Percentiles rank a stretch among this genome's conserved stretches.
Conservation (phyloP, 1,140 invertebrate species). For the Tetramorium simillimum region DNA sequence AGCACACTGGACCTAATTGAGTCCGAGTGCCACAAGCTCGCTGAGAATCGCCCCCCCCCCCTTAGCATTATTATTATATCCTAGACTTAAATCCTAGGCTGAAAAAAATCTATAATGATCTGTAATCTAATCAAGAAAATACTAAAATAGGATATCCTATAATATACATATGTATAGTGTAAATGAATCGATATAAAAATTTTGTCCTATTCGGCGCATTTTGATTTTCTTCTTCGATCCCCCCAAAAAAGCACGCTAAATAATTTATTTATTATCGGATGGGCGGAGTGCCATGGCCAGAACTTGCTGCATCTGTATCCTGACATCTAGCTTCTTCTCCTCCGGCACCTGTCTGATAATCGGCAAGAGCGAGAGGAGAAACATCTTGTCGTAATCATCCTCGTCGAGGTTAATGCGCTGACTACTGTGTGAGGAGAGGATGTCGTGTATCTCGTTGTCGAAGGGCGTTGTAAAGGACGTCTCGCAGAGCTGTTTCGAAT, state of each 20-base stretch:
- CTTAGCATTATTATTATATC: no score
- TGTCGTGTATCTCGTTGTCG: slow-evolving; percentile 79
- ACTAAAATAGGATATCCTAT: no score
- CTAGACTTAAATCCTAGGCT: no score
- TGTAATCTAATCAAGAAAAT: no score
- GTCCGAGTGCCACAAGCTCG: no score
- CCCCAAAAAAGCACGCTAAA: background rate
- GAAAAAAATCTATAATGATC: no score
- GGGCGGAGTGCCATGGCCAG: slow-evolving; percentile 77
- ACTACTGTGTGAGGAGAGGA: slow-evolving; percentile 77
- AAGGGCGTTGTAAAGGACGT: slow-evolving; percentile 76
- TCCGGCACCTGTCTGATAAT: slow-evolving; percentile 81
- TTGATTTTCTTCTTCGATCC: background rate
- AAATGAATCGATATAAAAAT: background rate
- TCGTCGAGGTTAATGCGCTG: slow-evolving; percentile 75
- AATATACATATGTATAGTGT: no score
- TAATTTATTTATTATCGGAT: slow-evolving; percentile 68
- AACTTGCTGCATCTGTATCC: slow-evolving; percentile 83
- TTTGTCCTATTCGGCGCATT: no score
- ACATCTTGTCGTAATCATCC: slow-evolving; percentile 84
- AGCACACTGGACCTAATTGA: no score
- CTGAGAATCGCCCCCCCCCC: no score
- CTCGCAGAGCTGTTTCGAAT: slow-evolving; percentile 79
- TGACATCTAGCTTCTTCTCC: slow-evolving; percentile 80
- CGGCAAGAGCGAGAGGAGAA: slow-evolving; percentile 81